Evolutionary conservation across 2,797 vertebrate species (phyloP).

Genomic region (Lithobates sylvaticus): DNA sequence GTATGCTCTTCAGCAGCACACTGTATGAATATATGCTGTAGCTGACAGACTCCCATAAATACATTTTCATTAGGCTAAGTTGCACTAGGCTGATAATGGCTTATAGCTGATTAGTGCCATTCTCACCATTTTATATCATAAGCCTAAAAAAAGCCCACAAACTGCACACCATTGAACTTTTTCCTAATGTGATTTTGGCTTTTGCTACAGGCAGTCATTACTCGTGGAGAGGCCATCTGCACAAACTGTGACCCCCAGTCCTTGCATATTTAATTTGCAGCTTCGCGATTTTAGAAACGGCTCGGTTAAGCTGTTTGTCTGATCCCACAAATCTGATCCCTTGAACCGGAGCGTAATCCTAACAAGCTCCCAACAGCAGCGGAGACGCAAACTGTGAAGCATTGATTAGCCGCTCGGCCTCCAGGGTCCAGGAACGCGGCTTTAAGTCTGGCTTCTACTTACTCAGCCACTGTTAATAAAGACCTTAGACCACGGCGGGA

Average conservation of each 20-base stretch:
- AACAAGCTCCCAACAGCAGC: slow-evolving; percentile 51
- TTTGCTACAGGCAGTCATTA: slow-evolving; percentile 9
- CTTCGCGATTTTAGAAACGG: slow-evolving; percentile 8
- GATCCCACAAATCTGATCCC: slow-evolving; percentile 51
- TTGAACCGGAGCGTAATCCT: slow-evolving; percentile 51
- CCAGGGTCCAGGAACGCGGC: not conserved
- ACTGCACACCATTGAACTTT: slow-evolving; percentile 12
- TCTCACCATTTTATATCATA: not conserved
- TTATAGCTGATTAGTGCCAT: not conserved
- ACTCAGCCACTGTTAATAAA: slow-evolving; percentile 32
- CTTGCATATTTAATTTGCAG: slow-evolving; percentile 40
- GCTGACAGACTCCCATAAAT: too few species aligned
- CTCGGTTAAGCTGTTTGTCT: slow-evolving; percentile 23
- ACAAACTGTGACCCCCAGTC: slow-evolving; percentile 10
- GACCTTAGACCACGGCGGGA: not conserved
- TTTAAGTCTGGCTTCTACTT: slow-evolving; percentile 6
- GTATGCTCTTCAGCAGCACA: too few species aligned
- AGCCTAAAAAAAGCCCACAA: not conserved
- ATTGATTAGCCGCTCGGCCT: slow-evolving; percentile 44
- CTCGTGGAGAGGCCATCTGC: slow-evolving; percentile 32
- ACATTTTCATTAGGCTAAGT: too few species aligned
- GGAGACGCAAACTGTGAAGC: slow-evolving; percentile 27
- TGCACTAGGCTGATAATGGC: not conserved
- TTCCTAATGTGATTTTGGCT: not conserved
- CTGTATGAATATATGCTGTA: too few species aligned